Conservation (phyloP, 2,113 vertebrate species). For the Cariama cristata region DNA sequence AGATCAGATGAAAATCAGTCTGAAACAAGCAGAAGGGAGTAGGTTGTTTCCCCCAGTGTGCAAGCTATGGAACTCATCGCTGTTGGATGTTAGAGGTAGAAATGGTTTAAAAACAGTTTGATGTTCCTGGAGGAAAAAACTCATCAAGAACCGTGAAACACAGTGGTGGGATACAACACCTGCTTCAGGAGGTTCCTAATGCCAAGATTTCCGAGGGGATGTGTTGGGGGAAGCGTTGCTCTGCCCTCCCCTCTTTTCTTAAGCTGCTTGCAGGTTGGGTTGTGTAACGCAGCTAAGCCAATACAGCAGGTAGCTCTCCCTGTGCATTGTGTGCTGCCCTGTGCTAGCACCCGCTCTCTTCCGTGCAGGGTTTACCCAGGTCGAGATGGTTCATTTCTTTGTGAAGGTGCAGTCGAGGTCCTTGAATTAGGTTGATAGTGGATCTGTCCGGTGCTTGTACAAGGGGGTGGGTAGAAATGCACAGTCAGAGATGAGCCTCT, state of each 20-base stretch:
- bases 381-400: not conserved
- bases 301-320: not conserved
- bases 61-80: rapidly evolving
- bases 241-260: not conserved
- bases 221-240: not conserved
- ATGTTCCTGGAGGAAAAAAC: not conserved
- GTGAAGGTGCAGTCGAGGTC: not conserved
- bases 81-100: not conserved
- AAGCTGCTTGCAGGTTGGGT: not conserved
- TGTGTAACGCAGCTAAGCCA: not conserved
- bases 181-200: not conserved
- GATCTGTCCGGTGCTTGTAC: not conserved
- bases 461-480: not conserved
- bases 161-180: not conserved
- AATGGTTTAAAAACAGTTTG: not conserved
- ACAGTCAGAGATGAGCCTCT: not conserved
- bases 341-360: rapidly evolving
- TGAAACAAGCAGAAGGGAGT: not conserved
- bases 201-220: not conserved
- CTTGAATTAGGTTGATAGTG: not conserved
- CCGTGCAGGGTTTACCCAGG: not conserved
- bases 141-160: not conserved
- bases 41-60: not conserved
- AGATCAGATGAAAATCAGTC: not conserved
- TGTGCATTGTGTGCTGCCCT: not conserved